Conservation (phyloP, 2,888 invertebrate species). For the Diogma glabrata region DNA sequence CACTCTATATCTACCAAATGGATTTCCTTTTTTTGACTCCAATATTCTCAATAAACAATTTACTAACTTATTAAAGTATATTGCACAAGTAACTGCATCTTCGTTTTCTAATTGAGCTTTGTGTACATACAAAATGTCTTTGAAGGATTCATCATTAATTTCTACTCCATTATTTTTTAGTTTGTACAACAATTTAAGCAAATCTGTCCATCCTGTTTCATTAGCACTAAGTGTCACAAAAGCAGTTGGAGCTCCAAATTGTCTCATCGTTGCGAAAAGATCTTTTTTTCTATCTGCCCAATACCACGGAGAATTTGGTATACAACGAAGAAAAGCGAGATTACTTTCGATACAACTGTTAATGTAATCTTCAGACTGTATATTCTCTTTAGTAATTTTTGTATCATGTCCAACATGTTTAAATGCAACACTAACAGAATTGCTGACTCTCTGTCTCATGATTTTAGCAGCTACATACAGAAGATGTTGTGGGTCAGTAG, state of each 20-base stretch:
- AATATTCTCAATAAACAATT: background rate
- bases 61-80: background rate
- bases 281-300: background rate
- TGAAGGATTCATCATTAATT: no score
- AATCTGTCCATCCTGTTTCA: background rate
- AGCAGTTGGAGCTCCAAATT: background rate
- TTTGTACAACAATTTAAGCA: background rate
- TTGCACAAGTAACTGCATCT: slow-evolving; percentile 19
- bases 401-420: slow-evolving; percentile 12
- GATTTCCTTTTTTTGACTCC: background rate
- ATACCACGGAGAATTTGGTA: slow-evolving; percentile 29
- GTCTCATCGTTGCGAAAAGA: slow-evolving; percentile 8
- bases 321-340: slow-evolving; percentile 26
- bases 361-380: slow-evolving; percentile 15
- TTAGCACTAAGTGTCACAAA: background rate
- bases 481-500: slow-evolving; percentile 23
- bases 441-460: background rate
- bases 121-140: no score
- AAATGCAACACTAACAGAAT: slow-evolving; percentile 17
- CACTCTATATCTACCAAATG: background rate
- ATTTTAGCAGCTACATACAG: slow-evolving; percentile 34
- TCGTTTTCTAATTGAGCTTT: slow-evolving; percentile 21
- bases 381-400: slow-evolving; percentile 17
- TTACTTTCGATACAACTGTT: slow-evolving; percentile 15
- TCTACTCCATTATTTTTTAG: no score